These are phyloP conservation scores for Tiliacea citrago DNA, from an alignment of 2,888 invertebrate genomes.

Conservation along the genomic window DNA sequence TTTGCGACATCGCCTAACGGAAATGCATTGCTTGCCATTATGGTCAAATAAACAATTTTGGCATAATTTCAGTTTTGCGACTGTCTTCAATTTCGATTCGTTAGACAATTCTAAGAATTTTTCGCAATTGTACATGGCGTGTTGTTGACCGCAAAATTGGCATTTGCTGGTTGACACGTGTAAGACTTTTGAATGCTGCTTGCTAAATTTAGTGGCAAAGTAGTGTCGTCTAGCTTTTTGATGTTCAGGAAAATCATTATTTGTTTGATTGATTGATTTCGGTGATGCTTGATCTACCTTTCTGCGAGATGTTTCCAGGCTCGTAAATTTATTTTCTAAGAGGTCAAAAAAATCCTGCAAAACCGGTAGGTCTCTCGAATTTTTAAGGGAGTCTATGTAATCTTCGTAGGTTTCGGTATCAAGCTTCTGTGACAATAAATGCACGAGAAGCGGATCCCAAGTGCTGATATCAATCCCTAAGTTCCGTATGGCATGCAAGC, in stretches of 20 bases:
- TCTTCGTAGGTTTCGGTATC: no score
- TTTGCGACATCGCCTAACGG: constrained; percentile 26
- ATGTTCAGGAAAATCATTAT: background rate
- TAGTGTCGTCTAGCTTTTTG: background rate
- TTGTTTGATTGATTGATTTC: no score
- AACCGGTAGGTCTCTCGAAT: constrained; percentile 15
- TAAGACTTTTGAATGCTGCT: background rate
- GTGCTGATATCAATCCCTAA: no score
- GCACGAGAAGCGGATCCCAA: no score
- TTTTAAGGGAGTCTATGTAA: constrained; percentile 8
- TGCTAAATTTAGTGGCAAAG: background rate
- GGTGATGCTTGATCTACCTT: background rate
- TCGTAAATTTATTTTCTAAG: constrained; percentile 24
- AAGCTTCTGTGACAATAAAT: no score
- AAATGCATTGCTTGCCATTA: background rate
- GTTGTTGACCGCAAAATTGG: constrained; percentile 21
- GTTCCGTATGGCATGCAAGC: no score
- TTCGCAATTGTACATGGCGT: constrained; percentile 17
- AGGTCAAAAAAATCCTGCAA: background rate
- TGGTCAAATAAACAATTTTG: constrained; percentile 33
- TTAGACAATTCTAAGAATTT: constrained; percentile 17
- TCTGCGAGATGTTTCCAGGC: constrained; percentile 34
- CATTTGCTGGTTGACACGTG: constrained; percentile 22
- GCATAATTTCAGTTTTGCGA: constrained; percentile 20
- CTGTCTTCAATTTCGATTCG: constrained; percentile 1